Evolutionary conservation across 2,888 invertebrate species (phyloP).

Genomic region (Amphipyra berbera): DNA sequence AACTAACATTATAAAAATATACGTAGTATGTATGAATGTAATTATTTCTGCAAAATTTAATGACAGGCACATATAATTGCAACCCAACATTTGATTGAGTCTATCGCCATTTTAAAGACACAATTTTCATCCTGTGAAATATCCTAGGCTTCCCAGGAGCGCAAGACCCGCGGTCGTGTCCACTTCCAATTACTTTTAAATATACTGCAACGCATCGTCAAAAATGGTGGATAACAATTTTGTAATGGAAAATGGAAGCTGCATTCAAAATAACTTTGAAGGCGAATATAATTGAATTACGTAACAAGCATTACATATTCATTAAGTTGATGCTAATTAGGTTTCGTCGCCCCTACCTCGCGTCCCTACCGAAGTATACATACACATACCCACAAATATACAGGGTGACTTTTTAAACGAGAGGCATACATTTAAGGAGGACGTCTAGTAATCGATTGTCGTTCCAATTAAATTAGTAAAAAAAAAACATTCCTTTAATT

Average conservation of each 20-base stretch:
- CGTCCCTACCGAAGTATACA: conserved; percentile 27
- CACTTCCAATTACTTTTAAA: conserved; percentile 6
- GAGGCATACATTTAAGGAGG: background rate
- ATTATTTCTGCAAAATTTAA: too few relatives aligned
- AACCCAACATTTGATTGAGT: too few relatives aligned
- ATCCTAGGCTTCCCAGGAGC: too few relatives aligned
- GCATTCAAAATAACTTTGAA: conserved; percentile 67
- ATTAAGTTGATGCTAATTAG: conserved; percentile 75
- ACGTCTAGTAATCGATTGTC: background rate
- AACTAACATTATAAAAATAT: too few relatives aligned
- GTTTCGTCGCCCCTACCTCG: conserved; percentile 52
- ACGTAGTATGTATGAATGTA: too few relatives aligned
- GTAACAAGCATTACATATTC: conserved; percentile 75
- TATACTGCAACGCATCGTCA: conserved; percentile 5
- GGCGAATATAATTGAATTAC: conserved; percentile 69
- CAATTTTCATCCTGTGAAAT: too few relatives aligned
- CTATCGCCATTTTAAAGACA: too few relatives aligned
- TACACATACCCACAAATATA: conserved; percentile 22
- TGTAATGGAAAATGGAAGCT: conserved; percentile 34
- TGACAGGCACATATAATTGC: too few relatives aligned
- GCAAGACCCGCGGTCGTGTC: too few relatives aligned
- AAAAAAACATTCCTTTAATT: too few relatives aligned
- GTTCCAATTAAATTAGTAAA: too few relatives aligned
- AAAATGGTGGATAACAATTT: conserved; percentile 33
- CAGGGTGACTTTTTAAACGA: conserved; percentile 7